Evolutionary conservation across 1,140 invertebrate genomes (phyloP), one percentile per base, ranked within the genome.

Genomic region (Polypedilum pembai): DNA sequence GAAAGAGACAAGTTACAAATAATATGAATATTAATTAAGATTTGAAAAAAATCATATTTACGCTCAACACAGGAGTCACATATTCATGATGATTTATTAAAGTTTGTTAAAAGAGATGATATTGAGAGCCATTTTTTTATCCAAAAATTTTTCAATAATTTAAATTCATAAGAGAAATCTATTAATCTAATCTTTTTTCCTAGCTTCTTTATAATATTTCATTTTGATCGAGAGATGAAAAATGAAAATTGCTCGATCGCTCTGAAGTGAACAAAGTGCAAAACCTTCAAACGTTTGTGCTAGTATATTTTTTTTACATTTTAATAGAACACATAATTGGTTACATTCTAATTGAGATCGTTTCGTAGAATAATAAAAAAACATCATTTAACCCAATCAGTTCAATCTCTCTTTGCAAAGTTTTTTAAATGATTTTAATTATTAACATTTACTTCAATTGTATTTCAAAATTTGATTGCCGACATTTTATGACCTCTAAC

Each of bases 21-120:
- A n/a, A 33, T 56, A 56, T 56, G 45, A 56, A 56, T 56, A 56
- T 56, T 56, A 56, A 56, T 56, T n/a, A 56, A 56, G 45, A 56
- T 56, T n/a, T n/a, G 12, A 56, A n/a, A 56, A n/a, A 15, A 15
- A 4, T 56, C 15, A 15, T 12, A 1, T 15, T 56, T 15, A 56
- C 45, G 12, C 45, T 56, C n/a, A 56, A 56, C 15, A 56, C n/a
- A 12, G 45, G n/a, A 56, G 45, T 12, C n/a, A n/a, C n/a, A 56
- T 56, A 56, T n/a, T 15, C 3, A 12, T 15, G 45, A 56, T 56
- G n/a, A 56, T 56, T 56, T 56, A 56, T 56, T 56, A 12, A 56
- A 56, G 4, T 56, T 1, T 33, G 1, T 33, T 33, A 33, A 33
- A 1, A 33, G 24, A 33, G 24, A 33, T 33, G 24, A 33, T 3